Percentiles rank a stretch among this genome's conserved stretches.
These are phyloP conservation scores for Microcebus murinus DNA, from an alignment of 2,113 vertebrate genomes.

Conservation along the genomic window DNA sequence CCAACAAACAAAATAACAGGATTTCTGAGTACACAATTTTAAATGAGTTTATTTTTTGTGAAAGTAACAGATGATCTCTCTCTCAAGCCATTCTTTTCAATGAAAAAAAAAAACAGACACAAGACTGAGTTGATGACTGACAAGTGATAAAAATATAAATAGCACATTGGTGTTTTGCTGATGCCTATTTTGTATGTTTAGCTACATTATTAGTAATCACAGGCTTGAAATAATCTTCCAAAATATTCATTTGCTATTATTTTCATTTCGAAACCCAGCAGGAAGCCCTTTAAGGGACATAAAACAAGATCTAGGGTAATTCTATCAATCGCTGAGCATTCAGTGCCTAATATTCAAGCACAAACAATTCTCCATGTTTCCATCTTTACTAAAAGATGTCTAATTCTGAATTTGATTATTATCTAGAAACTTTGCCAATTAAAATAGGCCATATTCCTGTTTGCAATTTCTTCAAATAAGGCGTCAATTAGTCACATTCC, in stretches of 20 bases:
- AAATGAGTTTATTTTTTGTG: constrained; percentile 58
- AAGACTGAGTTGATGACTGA: background rate
- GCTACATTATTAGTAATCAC: constrained; percentile 41
- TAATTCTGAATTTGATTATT: constrained; percentile 19
- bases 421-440: background rate
- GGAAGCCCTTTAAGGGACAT: background rate
- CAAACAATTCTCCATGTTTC: background rate
- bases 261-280: constrained; percentile 11
- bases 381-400: background rate
- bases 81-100: background rate
- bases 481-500: background rate
- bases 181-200: constrained; percentile 51
- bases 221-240: background rate
- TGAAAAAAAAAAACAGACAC: background rate
- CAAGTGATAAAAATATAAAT: constrained; percentile 36
- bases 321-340: background rate
- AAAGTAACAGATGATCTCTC: constrained; percentile 39
- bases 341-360: background rate
- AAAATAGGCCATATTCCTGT: background rate
- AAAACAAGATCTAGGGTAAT: constrained; percentile 38
- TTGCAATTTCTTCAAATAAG: background rate
- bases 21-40: constrained; percentile 49
- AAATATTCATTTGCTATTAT: constrained; percentile 30
- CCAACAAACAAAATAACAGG: constrained; percentile 6
- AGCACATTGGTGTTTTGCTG: background rate